phyloP scores from a whole-genome alignment of 2,888 invertebrate genomes.

The Cephalotes varians region DNA sequence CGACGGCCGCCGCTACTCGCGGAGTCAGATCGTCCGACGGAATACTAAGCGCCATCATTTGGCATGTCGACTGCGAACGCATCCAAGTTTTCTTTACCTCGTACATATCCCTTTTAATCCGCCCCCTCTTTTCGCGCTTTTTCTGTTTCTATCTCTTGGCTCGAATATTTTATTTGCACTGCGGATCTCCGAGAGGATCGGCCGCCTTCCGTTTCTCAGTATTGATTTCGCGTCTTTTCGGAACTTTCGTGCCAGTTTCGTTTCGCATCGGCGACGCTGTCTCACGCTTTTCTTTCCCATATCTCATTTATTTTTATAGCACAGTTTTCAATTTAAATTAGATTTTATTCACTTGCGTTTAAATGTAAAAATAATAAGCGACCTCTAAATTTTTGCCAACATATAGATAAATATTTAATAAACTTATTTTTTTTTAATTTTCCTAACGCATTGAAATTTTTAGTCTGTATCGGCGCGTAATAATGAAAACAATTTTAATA shows the following conservation, averaged over 20 bases:
- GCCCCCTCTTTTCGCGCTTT: neutral
- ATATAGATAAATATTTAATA: slow-evolving; percentile 3
- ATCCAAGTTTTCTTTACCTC: slow-evolving; percentile 61
- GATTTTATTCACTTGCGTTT: neutral
- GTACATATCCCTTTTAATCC: neutral
- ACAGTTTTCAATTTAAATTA: slow-evolving; percentile 19
- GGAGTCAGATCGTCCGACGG: slow-evolving; percentile 76
- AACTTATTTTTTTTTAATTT: neutral
- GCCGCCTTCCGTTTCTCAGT: slow-evolving; percentile 54
- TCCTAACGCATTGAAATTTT: neutral
- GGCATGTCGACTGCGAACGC: slow-evolving; percentile 75
- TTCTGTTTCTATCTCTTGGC: slow-evolving; percentile 10
- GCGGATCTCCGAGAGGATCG: slow-evolving; percentile 41
- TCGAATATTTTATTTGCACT: slow-evolving; percentile 70
- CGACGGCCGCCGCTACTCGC: slow-evolving; percentile 79
- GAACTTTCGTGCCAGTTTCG: slow-evolving; percentile 38
- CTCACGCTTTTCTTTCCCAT: neutral
- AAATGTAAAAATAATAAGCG: neutral
- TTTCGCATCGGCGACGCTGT: neutral
- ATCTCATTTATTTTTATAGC: slow-evolving; percentile 7
- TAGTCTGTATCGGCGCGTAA: neutral
- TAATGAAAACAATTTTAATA: neutral
- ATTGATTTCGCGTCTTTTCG: slow-evolving; percentile 61
- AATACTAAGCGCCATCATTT: slow-evolving; percentile 83
- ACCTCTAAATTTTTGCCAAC: neutral